A percentile compares a stretch with the other conserved stretches of the same genome.
These are phyloP conservation scores for Megaceryle maxima DNA, from an alignment of 2,113 vertebrate genomes.

Conservation along the genomic window DNA sequence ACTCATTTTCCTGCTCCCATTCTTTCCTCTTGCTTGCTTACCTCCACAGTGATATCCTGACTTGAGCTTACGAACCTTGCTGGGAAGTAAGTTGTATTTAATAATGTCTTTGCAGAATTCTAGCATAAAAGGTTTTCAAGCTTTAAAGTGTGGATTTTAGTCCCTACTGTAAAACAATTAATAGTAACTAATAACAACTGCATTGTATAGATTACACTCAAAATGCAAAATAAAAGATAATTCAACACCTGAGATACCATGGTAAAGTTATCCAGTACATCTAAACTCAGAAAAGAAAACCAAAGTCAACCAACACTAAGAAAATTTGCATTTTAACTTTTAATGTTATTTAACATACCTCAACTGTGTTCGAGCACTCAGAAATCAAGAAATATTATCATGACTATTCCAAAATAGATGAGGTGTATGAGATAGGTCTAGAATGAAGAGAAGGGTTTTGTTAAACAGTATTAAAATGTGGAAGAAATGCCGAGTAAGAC, in stretches of 20 bases:
- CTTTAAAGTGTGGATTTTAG: background rate
- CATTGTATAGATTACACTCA: background rate
- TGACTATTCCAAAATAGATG: background rate
- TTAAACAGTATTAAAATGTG: background rate
- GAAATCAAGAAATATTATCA: background rate
- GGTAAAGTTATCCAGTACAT: background rate
- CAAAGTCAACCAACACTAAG: background rate
- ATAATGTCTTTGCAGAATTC: background rate
- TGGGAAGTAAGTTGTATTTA: background rate
- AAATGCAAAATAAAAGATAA: slow-evolving; percentile 24
- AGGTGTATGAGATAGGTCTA: background rate
- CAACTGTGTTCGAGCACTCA: background rate
- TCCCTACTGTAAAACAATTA: background rate
- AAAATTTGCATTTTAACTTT: background rate
- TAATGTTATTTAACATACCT: background rate
- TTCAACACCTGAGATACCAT: background rate
- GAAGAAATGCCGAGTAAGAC: background rate
- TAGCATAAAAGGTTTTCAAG: background rate
- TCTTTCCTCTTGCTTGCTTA: background rate
- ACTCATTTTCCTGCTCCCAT: background rate
- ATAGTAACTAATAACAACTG: background rate
- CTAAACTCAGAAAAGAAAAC: background rate
- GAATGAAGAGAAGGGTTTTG: background rate
- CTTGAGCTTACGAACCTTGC: background rate
- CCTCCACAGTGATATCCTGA: background rate